phyloP scores from a whole-genome alignment of 1,140 invertebrate species.

The Steinernema feltiae region DNA sequence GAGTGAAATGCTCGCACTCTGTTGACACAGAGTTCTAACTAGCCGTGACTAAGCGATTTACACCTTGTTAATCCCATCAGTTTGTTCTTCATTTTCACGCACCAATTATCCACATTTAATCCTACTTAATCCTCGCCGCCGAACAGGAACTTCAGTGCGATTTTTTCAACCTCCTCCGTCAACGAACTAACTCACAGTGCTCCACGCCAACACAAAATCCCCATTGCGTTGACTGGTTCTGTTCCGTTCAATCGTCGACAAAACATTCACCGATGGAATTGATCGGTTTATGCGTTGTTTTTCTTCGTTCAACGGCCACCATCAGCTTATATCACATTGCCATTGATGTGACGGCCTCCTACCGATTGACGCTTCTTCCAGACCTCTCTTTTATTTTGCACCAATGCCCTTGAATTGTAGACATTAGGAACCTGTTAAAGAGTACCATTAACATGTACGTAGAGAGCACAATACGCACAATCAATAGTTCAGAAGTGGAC shows the following conservation, averaged over 20 bases:
- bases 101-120: background rate
- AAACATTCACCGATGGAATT: background rate
- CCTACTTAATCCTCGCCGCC: background rate
- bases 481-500: no score
- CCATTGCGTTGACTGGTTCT: background rate
- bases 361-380: background rate
- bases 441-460: no score
- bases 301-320: slow-evolving; percentile 1
- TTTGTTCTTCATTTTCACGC: background rate
- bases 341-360: background rate
- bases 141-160: background rate
- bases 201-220: no score
- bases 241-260: background rate
- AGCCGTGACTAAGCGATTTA: background rate
- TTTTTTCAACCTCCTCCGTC: background rate
- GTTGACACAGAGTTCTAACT: no score
- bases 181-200: background rate
- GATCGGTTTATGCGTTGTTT: slow-evolving; percentile 11
- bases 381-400: background rate
- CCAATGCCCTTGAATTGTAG: no score
- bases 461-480: no score
- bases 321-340: background rate
- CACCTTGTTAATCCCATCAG: background rate
- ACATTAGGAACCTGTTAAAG: no score
- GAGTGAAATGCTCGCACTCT: no score